These are phyloP conservation scores for Pyrochroa serraticornis DNA, from an alignment of 2,888 invertebrate species.

Conservation along the genomic window DNA sequence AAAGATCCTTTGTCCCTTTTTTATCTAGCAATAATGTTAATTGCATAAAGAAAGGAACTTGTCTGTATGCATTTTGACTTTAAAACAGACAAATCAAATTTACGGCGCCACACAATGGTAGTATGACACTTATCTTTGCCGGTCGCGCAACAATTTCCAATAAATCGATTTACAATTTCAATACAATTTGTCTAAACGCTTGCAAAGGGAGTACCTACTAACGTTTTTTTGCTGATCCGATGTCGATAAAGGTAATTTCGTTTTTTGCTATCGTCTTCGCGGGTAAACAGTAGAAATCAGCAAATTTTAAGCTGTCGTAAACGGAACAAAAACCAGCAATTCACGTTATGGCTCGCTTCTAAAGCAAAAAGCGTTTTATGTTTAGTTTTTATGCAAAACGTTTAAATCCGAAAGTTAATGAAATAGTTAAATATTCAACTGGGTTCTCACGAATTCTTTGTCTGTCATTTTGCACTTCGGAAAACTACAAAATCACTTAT, in stretches of 20 bases:
- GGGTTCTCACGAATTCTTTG: too few relatives aligned
- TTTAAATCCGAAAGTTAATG: too few relatives aligned
- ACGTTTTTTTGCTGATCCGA: conserved; percentile 6
- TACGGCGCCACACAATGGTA: background rate
- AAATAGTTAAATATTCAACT: too few relatives aligned
- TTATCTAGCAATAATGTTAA: too few relatives aligned
- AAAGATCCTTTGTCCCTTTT: too few relatives aligned
- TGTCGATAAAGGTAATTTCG: conserved; percentile 8
- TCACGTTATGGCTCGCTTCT: too few relatives aligned
- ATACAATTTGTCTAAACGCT: conserved; percentile 25
- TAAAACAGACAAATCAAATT: conserved; percentile 1
- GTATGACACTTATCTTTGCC: conserved; percentile 19
- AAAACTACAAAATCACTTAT: too few relatives aligned
- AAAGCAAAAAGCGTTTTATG: too few relatives aligned
- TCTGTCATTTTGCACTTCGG: too few relatives aligned
- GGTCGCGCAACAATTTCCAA: conserved; percentile 21
- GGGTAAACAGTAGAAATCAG: background rate
- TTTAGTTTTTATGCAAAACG: too few relatives aligned
- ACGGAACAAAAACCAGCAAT: too few relatives aligned
- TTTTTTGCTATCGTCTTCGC: background rate
- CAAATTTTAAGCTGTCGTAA: background rate
- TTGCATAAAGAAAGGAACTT: too few relatives aligned
- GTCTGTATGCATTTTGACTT: conserved; percentile 2
- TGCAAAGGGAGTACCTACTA: conserved; percentile 16
- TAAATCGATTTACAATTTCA: conserved; percentile 20